Conservation (phyloP, 2,797 vertebrate genomes). For the Cyprinella venusta region DNA sequence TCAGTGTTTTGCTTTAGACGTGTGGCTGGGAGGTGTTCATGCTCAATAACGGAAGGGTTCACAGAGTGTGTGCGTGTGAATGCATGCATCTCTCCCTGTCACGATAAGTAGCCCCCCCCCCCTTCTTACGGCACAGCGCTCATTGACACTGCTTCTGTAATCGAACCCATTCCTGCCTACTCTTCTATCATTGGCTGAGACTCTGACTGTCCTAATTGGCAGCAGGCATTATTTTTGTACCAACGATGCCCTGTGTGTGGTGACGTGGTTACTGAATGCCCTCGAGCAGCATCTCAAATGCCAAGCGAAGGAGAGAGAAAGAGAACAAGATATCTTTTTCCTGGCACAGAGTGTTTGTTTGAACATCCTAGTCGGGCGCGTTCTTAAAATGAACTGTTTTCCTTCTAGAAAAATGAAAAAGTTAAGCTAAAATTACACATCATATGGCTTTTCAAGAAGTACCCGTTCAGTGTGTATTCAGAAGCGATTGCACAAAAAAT, state of each 20-base stretch:
- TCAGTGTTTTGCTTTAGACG: conserved; percentile 44
- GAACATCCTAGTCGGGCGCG: neutral
- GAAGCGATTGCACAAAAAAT: conserved; percentile 37
- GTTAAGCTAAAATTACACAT: neutral
- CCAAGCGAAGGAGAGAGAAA: conserved; percentile 37
- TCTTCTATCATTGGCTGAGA: conserved; percentile 12
- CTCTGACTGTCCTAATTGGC: conserved; percentile 49
- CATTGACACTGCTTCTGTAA: conserved; percentile 49
- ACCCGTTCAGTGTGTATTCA: neutral
- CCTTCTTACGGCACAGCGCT: conserved; percentile 37
- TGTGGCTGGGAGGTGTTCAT: conserved; percentile 25
- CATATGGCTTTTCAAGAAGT: neutral
- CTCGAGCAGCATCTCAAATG: conserved; percentile 55
- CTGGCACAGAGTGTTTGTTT: conserved; percentile 36
- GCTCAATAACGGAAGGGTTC: conserved; percentile 11
- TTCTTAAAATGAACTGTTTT: neutral
- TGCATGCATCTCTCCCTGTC: conserved; percentile 54
- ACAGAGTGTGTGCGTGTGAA: conserved; percentile 29
- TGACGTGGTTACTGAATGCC: conserved; percentile 42
- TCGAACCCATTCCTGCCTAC: conserved; percentile 16
- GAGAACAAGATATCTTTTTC: conserved; percentile 38
- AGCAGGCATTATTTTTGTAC: conserved; percentile 36
- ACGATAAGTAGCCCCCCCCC: conserved; percentile 8
- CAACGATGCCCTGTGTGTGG: conserved; percentile 35
- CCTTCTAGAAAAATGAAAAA: neutral